Evolutionary conservation across 2,113 vertebrate species (phyloP), one percentile per base, ranked within the genome.

Genomic region (Syngnathus floridae): DNA sequence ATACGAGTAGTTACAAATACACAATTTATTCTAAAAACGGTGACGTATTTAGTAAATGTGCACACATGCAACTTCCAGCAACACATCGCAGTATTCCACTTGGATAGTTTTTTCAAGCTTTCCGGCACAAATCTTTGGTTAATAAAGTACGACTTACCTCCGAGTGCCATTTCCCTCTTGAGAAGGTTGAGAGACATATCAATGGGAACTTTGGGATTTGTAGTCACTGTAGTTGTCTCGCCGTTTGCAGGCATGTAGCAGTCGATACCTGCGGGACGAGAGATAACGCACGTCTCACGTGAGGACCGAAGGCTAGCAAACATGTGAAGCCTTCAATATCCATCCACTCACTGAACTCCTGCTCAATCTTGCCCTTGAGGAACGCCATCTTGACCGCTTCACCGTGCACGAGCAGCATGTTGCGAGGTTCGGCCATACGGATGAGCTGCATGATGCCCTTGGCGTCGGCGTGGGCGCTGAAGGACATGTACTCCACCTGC

Each of bases 401-500:
- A 0, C 97, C 95, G 0, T 99, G 97, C 1, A 99, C 97, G 57
- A 99, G 90, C 52, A 98, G 91, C 70, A 99, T 93, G 0, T 87
- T 93, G 0, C 92, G 88, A 0, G 97, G 96, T 86, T 99, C 97
- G 0, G 95, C 97, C 91, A 98, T 97, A 8, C 96, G 93, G 31
- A 98, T 95, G 26, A 99, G 93, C 89, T 98, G 96, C 97, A 99
- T 99, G 83, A 99, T 98, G 41, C 97, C 96, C 75, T 99, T 99
- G 67, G 97, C 96, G 0, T 99, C 96, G 0, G 97, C 97, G 0
- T 98, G 97, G 45, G 95, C 95, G 0, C 96, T 99, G 86, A 99
- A 99, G 10, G 96, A 98, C 96, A 99, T 99, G 90, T 99, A 99
- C 74, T 99, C 97, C 87, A 99, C 97, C 87, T 99, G 97, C 82